Evolutionary conservation across 1,140 invertebrate species (phyloP), one percentile per base, ranked within the genome.

Genomic region (Neotoxoptera formosana): DNA sequence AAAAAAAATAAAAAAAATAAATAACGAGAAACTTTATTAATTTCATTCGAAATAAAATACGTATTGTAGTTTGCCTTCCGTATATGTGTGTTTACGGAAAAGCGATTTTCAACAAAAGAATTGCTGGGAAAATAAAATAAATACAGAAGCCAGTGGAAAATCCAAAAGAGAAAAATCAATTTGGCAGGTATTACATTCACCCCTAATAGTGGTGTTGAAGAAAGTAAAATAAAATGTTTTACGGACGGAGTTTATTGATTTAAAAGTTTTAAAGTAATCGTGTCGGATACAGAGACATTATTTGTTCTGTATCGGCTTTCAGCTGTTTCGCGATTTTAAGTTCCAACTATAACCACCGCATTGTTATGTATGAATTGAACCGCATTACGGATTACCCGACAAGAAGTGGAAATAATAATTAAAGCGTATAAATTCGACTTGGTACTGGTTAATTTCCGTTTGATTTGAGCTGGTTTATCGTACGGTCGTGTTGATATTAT

Each of bases 191-290:
- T 76, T 76, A 76, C 60, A 76, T 76, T 76, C 60, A 76, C 30
- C 30, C 14, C 30, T 30, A n/a, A 53, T 53, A 76, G 60, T 17
- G n/a, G 60, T 76, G 60, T 34, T 76, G 60, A n/a, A 76, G 60
- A 76, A 76, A 76, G 60, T 76, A 76, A 76, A 76, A 76, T 76
- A 76, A 76, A 76, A 76, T 76, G 60, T 76, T 76, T 76, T n/a
- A 76, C 60, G 30, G 17, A 67, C 60, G 14, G 30, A 76, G 60
- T 76, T 76, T 76, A 76, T 76, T 76, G 60, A 76, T 76, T 76
- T 76, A 76, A 76, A 76, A 76, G 60, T 76, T 76, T 76, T 76
- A 34, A 76, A 76, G 60, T n/a, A 14, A 17, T 76, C 30, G 60
- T 76, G 60, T 76, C n/a, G 30, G 60, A 76, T 76, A 76, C 60